Percentiles rank a stretch among this genome's conserved stretches.
These are phyloP conservation scores for Encarsia formosa DNA, from an alignment of 2,888 invertebrate species.

Conservation along the genomic window DNA sequence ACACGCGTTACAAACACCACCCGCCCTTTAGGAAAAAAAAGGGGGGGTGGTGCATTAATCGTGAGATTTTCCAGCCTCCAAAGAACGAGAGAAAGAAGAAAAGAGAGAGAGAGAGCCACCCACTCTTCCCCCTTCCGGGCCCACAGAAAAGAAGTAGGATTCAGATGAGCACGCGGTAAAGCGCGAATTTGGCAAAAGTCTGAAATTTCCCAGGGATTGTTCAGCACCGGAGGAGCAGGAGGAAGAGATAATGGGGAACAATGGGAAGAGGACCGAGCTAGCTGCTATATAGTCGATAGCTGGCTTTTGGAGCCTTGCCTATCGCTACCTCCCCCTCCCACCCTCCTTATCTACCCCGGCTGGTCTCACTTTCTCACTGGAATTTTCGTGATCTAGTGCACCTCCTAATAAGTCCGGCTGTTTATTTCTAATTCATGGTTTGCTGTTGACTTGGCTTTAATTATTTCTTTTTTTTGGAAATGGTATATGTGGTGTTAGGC, in stretches of 20 bases:
- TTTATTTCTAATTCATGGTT: too few species aligned
- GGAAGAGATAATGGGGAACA: slow-evolving; percentile 19
- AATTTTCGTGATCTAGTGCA: too few species aligned
- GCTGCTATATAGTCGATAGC: slow-evolving; percentile 4
- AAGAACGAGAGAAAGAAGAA: not conserved
- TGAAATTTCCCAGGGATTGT: not conserved
- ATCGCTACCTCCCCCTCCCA: slow-evolving; percentile 3
- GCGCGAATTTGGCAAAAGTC: slow-evolving; percentile 6
- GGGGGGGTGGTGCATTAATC: too few species aligned
- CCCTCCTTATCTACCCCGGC: not conserved
- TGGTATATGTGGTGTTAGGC: too few species aligned
- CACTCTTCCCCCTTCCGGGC: not conserved
- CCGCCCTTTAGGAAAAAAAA: too few species aligned
- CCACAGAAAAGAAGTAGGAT: not conserved
- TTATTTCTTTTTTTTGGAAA: too few species aligned
- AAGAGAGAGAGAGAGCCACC: not conserved
- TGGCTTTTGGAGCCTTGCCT: slow-evolving; percentile 19
- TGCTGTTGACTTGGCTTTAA: too few species aligned
- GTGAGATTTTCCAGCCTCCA: too few species aligned
- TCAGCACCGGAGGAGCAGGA: not conserved
- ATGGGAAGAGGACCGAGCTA: not conserved
- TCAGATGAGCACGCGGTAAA: not conserved
- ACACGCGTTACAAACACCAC: too few species aligned
- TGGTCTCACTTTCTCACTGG: not conserved
- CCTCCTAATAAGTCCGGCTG: too few species aligned